Evolutionary conservation across 2,888 invertebrate genomes (phyloP).

Genomic region (Leptinotarsa haldemani): DNA sequence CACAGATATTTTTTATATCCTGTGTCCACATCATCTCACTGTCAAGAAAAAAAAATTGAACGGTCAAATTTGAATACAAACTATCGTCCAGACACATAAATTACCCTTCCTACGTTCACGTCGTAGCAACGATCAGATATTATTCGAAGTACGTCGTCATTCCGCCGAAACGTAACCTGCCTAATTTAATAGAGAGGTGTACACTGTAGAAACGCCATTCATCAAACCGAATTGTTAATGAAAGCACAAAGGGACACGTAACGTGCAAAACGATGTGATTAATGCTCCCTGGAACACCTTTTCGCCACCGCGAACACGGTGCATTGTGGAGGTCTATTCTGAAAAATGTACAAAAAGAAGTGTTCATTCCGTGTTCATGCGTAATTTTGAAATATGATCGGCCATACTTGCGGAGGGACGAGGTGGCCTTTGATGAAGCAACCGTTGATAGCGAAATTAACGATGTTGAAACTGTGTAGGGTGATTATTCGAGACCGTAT

Average conservation of each 20-base stretch:
- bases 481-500: no score
- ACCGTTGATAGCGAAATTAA: no score
- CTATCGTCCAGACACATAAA: background rate
- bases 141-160: slow-evolving; percentile 12
- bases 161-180: slow-evolving; percentile 28
- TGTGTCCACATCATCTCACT: background rate
- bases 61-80: background rate
- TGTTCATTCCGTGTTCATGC: background rate
- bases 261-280: slow-evolving; percentile 35
- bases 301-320: background rate
- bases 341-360: background rate
- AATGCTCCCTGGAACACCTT: slow-evolving; percentile 27
- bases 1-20: no score
- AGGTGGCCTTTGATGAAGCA: no score
- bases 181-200: slow-evolving; percentile 41
- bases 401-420: background rate
- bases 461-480: no score
- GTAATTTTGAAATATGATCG: slow-evolving; percentile 4
- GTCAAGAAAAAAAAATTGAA: background rate
- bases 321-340: background rate
- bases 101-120: background rate
- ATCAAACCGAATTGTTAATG: slow-evolving; percentile 43
- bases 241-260: slow-evolving; percentile 42
- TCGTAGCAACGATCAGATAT: background rate
- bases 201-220: slow-evolving; percentile 38